A percentile compares a stretch with the other conserved stretches of the same genome.
Conservation (phyloP, 53 echinoderm and acorn worm species). For the Henricia sp. region DNA sequence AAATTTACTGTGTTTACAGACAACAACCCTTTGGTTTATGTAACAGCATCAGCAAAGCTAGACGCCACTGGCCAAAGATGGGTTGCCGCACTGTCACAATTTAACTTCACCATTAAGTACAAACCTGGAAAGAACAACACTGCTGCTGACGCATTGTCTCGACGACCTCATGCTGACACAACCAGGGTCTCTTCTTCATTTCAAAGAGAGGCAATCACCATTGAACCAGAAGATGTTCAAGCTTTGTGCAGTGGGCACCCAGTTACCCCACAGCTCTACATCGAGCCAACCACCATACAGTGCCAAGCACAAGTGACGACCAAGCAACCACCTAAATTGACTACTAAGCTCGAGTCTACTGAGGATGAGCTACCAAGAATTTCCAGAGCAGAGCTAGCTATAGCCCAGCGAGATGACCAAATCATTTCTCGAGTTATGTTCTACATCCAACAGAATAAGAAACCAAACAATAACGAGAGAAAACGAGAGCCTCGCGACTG, state of each 20-base stretch:
- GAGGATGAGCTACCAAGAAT: neutral
- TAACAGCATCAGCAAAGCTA: slow-evolving; percentile 64
- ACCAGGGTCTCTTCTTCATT: neutral
- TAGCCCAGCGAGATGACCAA: slow-evolving; percentile 9
- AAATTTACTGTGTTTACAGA: slow-evolving; percentile 66
- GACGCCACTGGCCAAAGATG: slow-evolving; percentile 58
- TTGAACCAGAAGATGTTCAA: slow-evolving; percentile 1
- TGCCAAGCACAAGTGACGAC: neutral
- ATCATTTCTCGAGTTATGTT: slow-evolving; percentile 17
- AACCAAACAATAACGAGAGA: slow-evolving; percentile 6
- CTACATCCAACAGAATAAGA: neutral
- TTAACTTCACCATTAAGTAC: slow-evolving; percentile 57
- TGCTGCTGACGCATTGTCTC: slow-evolving; percentile 61
- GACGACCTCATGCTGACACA: slow-evolving; percentile 13
- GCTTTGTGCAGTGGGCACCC: neutral
- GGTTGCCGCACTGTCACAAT: slow-evolving; percentile 47
- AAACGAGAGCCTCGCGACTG: neutral
- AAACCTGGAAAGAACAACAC: slow-evolving; percentile 50
- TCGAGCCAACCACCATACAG: neutral
- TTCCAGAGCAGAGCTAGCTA: neutral
- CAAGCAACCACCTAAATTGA: too few relatives aligned
- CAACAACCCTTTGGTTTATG: slow-evolving; percentile 75
- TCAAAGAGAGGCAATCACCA: neutral
- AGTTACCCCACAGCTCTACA: neutral
- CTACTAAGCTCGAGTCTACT: neutral